Conservation (phyloP, 2,113 vertebrate species). For the Lepisosteus oculatus region DNA sequence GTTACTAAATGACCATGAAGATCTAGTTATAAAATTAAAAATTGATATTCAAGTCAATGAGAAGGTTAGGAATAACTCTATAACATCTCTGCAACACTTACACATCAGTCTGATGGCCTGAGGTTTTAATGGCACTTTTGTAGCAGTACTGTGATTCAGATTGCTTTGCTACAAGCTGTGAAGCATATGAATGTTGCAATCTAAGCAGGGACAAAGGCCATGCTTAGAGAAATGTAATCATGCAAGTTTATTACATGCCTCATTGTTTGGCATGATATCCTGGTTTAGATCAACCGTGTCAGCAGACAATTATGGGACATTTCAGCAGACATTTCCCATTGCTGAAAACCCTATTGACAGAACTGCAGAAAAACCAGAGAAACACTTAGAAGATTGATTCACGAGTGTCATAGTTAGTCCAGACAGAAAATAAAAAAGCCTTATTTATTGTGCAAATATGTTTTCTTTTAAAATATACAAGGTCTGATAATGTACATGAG, state of each 20-base stretch:
- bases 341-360: conserved; percentile 48
- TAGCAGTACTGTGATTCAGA: conserved; percentile 8
- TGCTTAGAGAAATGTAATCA: conserved; percentile 44
- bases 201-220: conserved; percentile 36
- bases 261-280: conserved; percentile 54
- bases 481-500: too few relatives aligned
- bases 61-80: too few relatives aligned
- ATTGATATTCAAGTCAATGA: too few relatives aligned
- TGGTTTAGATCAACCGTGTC: conserved; percentile 51
- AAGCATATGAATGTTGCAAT: conserved; percentile 48
- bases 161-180: conserved; percentile 40
- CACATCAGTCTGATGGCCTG: too few relatives aligned
- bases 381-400: conserved; percentile 51
- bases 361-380: conserved; percentile 40
- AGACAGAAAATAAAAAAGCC: background rate
- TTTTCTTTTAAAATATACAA: too few relatives aligned
- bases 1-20: too few relatives aligned
- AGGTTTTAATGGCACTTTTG: too few relatives aligned
- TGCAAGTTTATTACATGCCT: conserved; percentile 55
- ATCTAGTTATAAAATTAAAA: too few relatives aligned
- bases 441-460: too few relatives aligned
- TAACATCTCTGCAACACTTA: too few relatives aligned
- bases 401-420: background rate
- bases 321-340: conserved; percentile 44
- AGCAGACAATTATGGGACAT: conserved; percentile 55